Conservation (phyloP, 2,888 invertebrate genomes). For the Drosophila melanosoma region DNA sequence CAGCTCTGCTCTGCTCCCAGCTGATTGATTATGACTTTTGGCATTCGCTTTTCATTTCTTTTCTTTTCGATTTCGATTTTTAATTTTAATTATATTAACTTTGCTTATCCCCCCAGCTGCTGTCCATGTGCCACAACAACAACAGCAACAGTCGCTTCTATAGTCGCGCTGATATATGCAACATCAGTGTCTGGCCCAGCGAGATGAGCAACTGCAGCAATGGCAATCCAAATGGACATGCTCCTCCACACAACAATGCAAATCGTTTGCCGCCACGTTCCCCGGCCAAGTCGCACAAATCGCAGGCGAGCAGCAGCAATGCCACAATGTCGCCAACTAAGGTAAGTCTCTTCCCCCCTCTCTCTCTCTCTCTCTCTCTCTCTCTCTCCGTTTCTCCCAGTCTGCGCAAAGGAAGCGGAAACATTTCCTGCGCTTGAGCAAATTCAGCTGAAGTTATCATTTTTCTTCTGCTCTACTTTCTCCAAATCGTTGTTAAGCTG, state of each 20-base stretch:
- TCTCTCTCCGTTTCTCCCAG: not conserved
- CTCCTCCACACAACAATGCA: conserved; percentile 45
- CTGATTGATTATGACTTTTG: conserved; percentile 57
- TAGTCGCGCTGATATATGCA: conserved; percentile 80
- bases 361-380: not conserved
- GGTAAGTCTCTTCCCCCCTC: conserved; percentile 46
- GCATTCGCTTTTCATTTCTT: conserved; percentile 26
- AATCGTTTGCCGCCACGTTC: conserved; percentile 80
- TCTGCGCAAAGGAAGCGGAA: conserved; percentile 52
- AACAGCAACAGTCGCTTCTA: conserved; percentile 59
- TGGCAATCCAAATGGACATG: conserved; percentile 11
- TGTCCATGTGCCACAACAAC: conserved; percentile 33
- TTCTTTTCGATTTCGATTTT: conserved; percentile 23
- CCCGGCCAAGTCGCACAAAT: conserved; percentile 75
- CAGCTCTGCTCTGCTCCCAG: not conserved
- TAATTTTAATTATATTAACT: conserved; percentile 57
- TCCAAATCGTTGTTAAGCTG: conserved; percentile 29
- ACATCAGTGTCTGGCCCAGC: conserved; percentile 73
- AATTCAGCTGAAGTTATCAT: not conserved
- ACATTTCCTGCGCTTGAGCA: conserved; percentile 37
- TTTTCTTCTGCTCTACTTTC: conserved; percentile 44
- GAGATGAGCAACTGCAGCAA: conserved; percentile 39
- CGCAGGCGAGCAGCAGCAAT: conserved; percentile 78
- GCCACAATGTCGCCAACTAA: conserved; percentile 78
- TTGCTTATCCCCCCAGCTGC: conserved; percentile 47